Conservation (phyloP, 2,888 invertebrate genomes). For the Schizaphis graminum region DNA sequence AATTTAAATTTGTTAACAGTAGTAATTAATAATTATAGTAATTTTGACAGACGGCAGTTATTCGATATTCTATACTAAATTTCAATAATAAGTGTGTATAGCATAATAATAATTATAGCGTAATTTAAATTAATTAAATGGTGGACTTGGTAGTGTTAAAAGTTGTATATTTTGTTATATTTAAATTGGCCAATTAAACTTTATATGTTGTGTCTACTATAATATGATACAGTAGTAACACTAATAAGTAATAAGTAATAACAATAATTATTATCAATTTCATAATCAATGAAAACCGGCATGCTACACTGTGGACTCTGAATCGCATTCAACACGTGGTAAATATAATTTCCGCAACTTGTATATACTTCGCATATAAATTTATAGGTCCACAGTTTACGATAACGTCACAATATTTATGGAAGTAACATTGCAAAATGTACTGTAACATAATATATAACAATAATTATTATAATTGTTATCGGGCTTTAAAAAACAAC, state of each 20-base stretch:
- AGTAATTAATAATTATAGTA: background rate
- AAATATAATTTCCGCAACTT: background rate
- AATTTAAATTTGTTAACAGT: background rate
- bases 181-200: background rate
- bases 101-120: background rate
- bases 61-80: background rate
- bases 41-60: background rate
- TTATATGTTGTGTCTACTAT: background rate
- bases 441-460: background rate
- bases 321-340: slow-evolving; percentile 6
- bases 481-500: background rate
- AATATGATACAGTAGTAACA: background rate
- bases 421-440: background rate
- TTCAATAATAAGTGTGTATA: background rate
- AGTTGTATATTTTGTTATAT: background rate
- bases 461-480: background rate
- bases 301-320: background rate
- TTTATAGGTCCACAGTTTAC: background rate
- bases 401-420: slow-evolving; percentile 27
- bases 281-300: slow-evolving; percentile 11
- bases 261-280: slow-evolving; percentile 30
- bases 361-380: background rate
- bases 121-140: background rate
- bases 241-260: background rate
- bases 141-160: background rate